These are phyloP conservation scores for Tolmerus cingulatus DNA, from an alignment of 2,888 invertebrate species.

Conservation along the genomic window DNA sequence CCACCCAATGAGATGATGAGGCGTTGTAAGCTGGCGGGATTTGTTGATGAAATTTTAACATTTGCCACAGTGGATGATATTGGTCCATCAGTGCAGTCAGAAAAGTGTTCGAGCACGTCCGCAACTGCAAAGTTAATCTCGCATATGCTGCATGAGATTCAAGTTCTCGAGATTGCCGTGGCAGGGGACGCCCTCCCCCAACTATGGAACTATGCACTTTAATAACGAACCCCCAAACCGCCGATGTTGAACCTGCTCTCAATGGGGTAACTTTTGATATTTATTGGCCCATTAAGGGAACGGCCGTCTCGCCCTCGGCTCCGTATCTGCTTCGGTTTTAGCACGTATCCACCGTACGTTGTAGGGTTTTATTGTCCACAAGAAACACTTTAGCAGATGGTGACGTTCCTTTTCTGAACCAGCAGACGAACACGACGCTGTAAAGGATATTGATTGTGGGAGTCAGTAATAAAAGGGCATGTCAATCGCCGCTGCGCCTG, in stretches of 20 bases:
- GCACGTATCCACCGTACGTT: constrained; percentile 33
- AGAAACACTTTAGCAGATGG: constrained; percentile 42
- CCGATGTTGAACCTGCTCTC: constrained; percentile 24
- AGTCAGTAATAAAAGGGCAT: constrained; percentile 33
- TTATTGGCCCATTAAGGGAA: constrained; percentile 51
- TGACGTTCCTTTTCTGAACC: constrained; percentile 20
- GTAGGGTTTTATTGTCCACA: constrained; percentile 43
- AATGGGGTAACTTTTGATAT: constrained; percentile 49
- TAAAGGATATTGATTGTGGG: constrained; percentile 28
- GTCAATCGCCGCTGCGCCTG: neutral
- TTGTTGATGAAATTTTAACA: neutral
- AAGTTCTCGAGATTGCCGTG: neutral
- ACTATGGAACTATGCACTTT: constrained; percentile 23
- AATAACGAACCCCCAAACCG: neutral
- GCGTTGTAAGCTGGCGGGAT: neutral
- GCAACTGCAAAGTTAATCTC: constrained; percentile 16
- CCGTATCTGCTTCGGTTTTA: constrained; percentile 1
- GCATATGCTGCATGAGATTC: neutral
- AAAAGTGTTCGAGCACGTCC: neutral
- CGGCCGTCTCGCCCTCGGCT: neutral
- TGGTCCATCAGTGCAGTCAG: neutral
- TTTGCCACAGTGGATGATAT: neutral
- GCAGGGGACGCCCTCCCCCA: neutral
- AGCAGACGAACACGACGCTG: neutral
- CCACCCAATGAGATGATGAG: neutral